phyloP scores from a whole-genome alignment of 2,888 invertebrate genomes.

The Apamea sordens region DNA sequence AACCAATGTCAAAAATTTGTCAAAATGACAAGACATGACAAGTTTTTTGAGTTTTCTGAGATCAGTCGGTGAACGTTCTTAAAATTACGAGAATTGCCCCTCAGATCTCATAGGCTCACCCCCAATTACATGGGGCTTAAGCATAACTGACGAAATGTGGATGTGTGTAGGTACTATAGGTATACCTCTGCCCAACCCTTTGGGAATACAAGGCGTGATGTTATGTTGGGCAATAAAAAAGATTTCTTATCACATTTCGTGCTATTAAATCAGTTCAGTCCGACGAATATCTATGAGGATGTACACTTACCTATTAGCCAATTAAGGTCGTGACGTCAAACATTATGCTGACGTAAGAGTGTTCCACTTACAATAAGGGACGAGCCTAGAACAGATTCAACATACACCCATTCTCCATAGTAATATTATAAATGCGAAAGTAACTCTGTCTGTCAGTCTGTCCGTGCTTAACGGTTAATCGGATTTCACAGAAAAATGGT shows the following conservation, averaged over 20 bases:
- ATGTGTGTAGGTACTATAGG: neutral
- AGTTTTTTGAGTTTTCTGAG: no score
- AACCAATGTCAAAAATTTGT: no score
- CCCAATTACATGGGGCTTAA: neutral
- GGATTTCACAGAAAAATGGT: no score
- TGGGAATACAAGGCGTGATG: neutral
- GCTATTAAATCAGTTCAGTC: neutral
- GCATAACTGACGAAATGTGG: neutral
- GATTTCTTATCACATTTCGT: slow-evolving; percentile 7
- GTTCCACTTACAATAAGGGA: slow-evolving; percentile 24
- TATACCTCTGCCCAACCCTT: neutral
- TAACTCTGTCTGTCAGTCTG: no score
- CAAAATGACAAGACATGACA: no score
- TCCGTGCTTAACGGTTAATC: no score
- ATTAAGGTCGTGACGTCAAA: slow-evolving; percentile 53
- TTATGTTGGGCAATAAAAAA: neutral
- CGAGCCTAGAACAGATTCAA: neutral
- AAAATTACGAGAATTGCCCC: no score
- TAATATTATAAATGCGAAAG: neutral
- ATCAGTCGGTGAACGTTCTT: no score
- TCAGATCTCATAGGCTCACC: neutral
- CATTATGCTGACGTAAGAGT: slow-evolving; percentile 25
- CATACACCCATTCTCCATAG: neutral
- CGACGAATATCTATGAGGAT: slow-evolving; percentile 27
- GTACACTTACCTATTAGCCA: slow-evolving; percentile 25